Percentiles rank a stretch among this genome's conserved stretches.
These are phyloP conservation scores for Hippolais icterina DNA, from an alignment of 2,113 vertebrate genomes.

Conservation along the genomic window DNA sequence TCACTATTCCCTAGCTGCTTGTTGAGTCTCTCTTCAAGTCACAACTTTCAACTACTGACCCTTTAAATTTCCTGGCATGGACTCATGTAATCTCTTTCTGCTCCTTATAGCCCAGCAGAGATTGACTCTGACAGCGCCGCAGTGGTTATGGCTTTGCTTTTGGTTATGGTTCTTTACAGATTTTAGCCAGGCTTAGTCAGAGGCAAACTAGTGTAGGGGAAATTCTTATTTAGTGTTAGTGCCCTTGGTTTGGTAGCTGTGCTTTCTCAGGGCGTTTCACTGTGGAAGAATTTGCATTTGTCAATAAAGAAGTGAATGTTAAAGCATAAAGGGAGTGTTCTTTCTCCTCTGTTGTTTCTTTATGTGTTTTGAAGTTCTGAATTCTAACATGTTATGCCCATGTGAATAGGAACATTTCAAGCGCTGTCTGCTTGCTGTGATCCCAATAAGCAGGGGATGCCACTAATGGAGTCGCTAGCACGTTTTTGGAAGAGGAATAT, in stretches of 20 bases:
- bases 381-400: not conserved
- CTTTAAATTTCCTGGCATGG: not conserved
- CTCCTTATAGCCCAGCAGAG: not conserved
- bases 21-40: not conserved
- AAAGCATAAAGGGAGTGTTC: not conserved
- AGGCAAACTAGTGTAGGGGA: not conserved
- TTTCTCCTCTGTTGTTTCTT: not conserved
- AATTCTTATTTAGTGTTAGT: not conserved
- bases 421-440: slow-evolving; percentile 7
- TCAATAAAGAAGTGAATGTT: slow-evolving; percentile 19
- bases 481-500: slow-evolving; percentile 45
- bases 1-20: not conserved
- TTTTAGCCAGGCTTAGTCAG: not conserved
- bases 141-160: not conserved
- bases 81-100: not conserved
- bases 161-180: not conserved
- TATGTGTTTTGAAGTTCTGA: slow-evolving; percentile 38
- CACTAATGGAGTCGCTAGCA: slow-evolving; percentile 6
- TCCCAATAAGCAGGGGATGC: slow-evolving; percentile 36
- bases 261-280: not conserved
- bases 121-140: not conserved
- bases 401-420: slow-evolving; percentile 36
- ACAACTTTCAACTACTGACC: not conserved
- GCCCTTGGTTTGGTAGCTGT: not conserved
- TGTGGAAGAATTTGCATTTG: not conserved